Percentiles rank a stretch among this genome's conserved stretches.
Evolutionary conservation across 2,113 vertebrate genomes (phyloP).

Genomic region (Trematomus loennbergii): DNA sequence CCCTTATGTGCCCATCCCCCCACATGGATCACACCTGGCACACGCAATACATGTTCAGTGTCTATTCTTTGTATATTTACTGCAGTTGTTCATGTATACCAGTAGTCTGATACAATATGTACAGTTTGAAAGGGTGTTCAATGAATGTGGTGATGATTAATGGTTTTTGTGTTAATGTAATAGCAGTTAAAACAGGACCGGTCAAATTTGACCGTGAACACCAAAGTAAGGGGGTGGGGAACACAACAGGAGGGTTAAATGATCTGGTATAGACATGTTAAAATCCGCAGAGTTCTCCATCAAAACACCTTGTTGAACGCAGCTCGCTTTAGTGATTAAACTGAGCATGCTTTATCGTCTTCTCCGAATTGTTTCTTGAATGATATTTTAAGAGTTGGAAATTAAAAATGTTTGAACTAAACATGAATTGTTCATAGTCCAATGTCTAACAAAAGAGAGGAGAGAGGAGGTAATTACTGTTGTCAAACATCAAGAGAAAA

Average conservation of each 20-base stretch:
- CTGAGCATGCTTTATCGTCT: conserved; percentile 70
- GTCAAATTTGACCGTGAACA: no score
- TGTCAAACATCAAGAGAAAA: conserved; percentile 21
- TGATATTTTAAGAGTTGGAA: conserved; percentile 50
- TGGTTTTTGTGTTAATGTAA: no score
- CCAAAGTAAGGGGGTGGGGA: no score
- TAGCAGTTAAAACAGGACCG: no score
- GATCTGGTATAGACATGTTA: neutral
- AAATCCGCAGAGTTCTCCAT: conserved; percentile 32
- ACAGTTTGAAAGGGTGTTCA: no score
- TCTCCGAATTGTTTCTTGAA: conserved; percentile 50
- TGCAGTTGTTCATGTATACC: no score
- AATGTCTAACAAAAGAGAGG: neutral
- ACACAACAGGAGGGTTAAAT: neutral
- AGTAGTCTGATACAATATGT: no score
- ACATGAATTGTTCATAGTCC: neutral
- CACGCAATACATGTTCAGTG: no score
- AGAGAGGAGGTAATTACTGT: conserved; percentile 41
- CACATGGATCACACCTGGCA: no score
- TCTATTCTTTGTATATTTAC: no score
- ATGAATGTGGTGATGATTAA: no score
- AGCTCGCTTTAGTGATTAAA: conserved; percentile 35
- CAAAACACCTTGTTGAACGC: conserved; percentile 48
- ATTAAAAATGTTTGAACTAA: conserved; percentile 67
- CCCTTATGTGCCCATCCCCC: no score